Percentiles rank a stretch among this genome's conserved stretches.
Evolutionary conservation across 1,140 invertebrate species (phyloP).

Genomic region (Homalodisca vitripennis): DNA sequence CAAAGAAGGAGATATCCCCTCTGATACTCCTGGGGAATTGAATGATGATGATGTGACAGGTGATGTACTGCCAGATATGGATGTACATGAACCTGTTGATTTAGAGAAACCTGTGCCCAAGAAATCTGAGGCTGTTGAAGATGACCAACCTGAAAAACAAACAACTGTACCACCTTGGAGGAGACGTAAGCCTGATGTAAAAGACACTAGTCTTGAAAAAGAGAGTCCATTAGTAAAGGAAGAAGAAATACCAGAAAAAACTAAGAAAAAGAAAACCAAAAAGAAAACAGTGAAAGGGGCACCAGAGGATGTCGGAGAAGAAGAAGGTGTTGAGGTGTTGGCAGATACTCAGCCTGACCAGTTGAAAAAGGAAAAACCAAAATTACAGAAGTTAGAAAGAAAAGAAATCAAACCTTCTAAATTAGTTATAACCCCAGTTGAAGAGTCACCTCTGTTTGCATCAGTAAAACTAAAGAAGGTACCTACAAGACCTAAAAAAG

Average conservation of each 20-base stretch:
- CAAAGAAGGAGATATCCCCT: neutral
- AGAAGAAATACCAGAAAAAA: conserved; percentile 37
- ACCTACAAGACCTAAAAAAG: conserved; percentile 50
- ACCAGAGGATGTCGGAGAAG: neutral
- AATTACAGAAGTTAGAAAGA: conserved; percentile 43
- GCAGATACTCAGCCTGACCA: conserved; percentile 38
- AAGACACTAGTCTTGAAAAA: conserved; percentile 12
- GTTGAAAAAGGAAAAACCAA: conserved; percentile 31
- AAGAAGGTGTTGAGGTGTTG: conserved; percentile 39
- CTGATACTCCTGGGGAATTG: neutral
- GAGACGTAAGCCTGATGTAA: conserved; percentile 17
- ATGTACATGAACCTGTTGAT: neutral
- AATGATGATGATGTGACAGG: neutral
- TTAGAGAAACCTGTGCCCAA: neutral
- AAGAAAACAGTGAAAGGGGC: conserved; percentile 29
- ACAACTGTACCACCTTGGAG: neutral
- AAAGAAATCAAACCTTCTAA: conserved; percentile 51
- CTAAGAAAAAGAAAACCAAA: conserved; percentile 34
- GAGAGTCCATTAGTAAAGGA: conserved; percentile 36
- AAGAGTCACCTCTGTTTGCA: conserved; percentile 58
- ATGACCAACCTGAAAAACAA: conserved; percentile 15
- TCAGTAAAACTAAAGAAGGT: conserved; percentile 64
- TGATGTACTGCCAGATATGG: neutral
- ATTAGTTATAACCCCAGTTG: conserved; percentile 48
- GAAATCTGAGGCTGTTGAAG: neutral